These are phyloP conservation scores for Atrina japonica DNA, from an alignment of 2,888 invertebrate genomes.

Conservation along the genomic window DNA sequence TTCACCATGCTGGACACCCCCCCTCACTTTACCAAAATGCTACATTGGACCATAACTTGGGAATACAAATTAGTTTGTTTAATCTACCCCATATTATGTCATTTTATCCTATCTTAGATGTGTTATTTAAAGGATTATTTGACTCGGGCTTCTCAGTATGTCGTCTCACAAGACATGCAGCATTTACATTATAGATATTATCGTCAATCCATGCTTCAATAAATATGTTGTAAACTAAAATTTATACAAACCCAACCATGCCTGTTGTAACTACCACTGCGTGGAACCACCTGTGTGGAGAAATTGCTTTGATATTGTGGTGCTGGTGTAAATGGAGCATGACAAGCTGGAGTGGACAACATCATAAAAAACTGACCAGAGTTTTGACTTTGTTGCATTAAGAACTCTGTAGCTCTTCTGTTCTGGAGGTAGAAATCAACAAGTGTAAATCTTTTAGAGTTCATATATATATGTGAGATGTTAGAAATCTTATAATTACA, in stretches of 20 bases:
- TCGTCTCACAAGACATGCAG: too few relatives aligned
- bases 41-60: too few relatives aligned
- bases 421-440: constrained; percentile 69
- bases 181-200: too few relatives aligned
- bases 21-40: too few relatives aligned
- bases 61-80: too few relatives aligned
- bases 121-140: too few relatives aligned
- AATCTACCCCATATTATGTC: too few relatives aligned
- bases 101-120: too few relatives aligned
- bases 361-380: constrained; percentile 90
- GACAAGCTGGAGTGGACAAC: constrained; percentile 93
- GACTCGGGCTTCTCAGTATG: neutral
- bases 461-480: neutral
- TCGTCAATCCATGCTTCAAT: neutral
- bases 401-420: constrained; percentile 75
- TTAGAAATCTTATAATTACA: neutral
- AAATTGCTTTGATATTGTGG: constrained; percentile 86
- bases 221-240: neutral
- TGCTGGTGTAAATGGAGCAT: constrained; percentile 92
- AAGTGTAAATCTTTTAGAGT: too few relatives aligned
- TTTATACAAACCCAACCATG: constrained; percentile 64
- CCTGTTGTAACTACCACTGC: constrained; percentile 85
- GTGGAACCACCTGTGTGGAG: constrained; percentile 84
- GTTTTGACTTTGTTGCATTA: constrained; percentile 53
- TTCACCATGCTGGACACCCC: too few relatives aligned